These are phyloP conservation scores for Ormyrus labotus DNA, from an alignment of 2,888 invertebrate species.

Conservation along the genomic window DNA sequence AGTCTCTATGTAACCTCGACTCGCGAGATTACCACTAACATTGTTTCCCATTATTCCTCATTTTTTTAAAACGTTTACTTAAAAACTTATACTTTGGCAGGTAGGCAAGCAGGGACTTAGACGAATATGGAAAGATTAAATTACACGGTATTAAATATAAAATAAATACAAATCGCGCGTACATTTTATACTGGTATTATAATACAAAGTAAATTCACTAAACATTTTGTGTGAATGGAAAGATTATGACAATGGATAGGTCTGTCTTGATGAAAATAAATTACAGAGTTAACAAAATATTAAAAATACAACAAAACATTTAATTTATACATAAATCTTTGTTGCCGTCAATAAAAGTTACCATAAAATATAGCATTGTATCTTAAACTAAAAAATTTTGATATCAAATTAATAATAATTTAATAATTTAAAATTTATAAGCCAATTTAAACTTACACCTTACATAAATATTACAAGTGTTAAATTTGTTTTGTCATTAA, in stretches of 20 bases:
- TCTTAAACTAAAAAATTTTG: not conserved
- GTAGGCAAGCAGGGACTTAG: constrained; percentile 59
- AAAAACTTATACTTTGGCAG: constrained; percentile 77
- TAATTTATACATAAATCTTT: constrained; percentile 4
- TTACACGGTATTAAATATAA: constrained; percentile 70
- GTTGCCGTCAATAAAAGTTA: constrained; percentile 1
- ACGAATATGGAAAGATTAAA: constrained; percentile 60
- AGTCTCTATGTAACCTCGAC: constrained; percentile 9
- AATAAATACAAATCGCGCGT: constrained; percentile 71
- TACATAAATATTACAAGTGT: too few relatives aligned
- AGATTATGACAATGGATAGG: not conserved
- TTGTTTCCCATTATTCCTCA: constrained; percentile 12
- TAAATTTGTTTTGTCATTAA: too few relatives aligned
- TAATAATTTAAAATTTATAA: too few relatives aligned
- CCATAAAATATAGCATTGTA: not conserved
- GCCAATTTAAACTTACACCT: too few relatives aligned
- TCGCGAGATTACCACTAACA: constrained; percentile 24
- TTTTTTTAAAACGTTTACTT: constrained; percentile 26
- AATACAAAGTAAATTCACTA: constrained; percentile 65
- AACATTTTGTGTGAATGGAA: constrained; percentile 44
- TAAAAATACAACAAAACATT: constrained; percentile 31
- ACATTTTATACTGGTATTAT: constrained; percentile 68
- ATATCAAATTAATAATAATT: too few relatives aligned
- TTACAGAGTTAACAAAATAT: constrained; percentile 38
- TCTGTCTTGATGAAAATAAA: constrained; percentile 18